A percentile compares a stretch with the other conserved stretches of the same genome.
Conservation (phyloP, 2,113 vertebrate genomes). For the Petroica traversi region DNA sequence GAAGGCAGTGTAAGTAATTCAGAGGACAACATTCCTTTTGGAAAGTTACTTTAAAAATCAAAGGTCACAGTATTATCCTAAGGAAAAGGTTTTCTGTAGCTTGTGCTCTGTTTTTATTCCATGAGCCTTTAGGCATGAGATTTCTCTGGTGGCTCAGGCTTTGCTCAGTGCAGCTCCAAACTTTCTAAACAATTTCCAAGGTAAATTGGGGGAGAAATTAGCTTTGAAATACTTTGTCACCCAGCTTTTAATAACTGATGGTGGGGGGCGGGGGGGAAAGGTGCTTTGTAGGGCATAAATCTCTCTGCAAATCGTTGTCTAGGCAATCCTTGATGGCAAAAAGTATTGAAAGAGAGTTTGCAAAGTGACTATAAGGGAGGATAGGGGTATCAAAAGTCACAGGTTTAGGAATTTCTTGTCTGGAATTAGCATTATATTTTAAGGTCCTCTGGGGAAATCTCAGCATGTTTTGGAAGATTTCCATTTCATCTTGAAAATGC, state of each 20-base stretch:
- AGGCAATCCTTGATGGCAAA: not conserved
- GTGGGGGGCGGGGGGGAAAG: not conserved
- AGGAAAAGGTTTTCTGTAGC: not conserved
- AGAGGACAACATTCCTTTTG: not conserved
- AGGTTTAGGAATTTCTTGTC: not conserved
- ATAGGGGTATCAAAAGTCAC: not conserved
- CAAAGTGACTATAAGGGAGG: not conserved
- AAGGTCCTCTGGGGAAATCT: not conserved
- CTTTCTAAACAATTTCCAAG: not conserved
- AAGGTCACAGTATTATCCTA: not conserved
- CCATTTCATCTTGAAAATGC: not conserved
- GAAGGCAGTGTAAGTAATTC: not conserved
- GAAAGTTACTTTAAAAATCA: not conserved
- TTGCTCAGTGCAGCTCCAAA: not conserved
- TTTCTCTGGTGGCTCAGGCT: not conserved
- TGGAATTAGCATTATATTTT: not conserved
- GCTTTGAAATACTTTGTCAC: not conserved
- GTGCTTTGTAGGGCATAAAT: not conserved
- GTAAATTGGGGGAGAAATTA: not conserved
- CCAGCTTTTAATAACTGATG: not conserved
- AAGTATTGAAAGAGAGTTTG: not conserved
- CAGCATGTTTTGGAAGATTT: not conserved
- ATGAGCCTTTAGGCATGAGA: not conserved
- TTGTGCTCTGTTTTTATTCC: not conserved
- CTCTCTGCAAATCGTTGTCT: not conserved